Base-by-base conservation (phyloP, 2,797 vertebrate species). In the Alectoris magna region DNA sequence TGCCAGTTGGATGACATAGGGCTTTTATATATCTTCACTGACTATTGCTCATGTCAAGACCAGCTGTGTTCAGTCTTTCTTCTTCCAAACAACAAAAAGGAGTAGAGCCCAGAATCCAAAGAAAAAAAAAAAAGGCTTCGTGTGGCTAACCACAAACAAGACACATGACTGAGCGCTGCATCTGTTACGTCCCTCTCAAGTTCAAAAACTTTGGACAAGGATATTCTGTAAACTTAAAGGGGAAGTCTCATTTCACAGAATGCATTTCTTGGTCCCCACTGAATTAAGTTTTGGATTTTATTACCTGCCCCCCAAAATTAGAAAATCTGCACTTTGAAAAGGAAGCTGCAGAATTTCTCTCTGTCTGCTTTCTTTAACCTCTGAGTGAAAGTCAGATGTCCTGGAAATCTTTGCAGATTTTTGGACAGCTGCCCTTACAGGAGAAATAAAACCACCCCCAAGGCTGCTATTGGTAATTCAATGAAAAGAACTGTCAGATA, bases 111-210 rank as follows among this genome's bases (percentile, higher is more conserved):
- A 83, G n/a, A n/a, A 80, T 93, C 77, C 71, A 94, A 96, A 49
- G 22, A 24, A 48, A 46, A 96, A 95, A 96, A 96, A 95, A 87
- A 38, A 46, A 85, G 67, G 82, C 87, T 91, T 87, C 91, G 29
- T 94, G 59, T 89, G 59, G 70, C 63, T 93, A 93, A 94, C 92
- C 87, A 87, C 91, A 92, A 76, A 38, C 59, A 68, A 53, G 60
- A 63, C 91, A 93, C 82, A 89, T 95, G 95, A 95, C 95, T 80
- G 71, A 93, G 70, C 76, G 73, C 84, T 67, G 46, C 4, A 9
- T 94, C 91, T 89, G 76, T 58, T 83, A 13, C 66, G 38, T 81
- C 70, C 27, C 62, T 4, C 58, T 87, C 56, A 64, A 74, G 75
- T 89, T 84, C 38, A 81, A 89, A 84, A 62, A 75, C 59, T 67